These are phyloP conservation scores for Hippasteria phrygiana DNA, from an alignment of 53 echinoderm and acorn worm species.

Conservation along the genomic window DNA sequence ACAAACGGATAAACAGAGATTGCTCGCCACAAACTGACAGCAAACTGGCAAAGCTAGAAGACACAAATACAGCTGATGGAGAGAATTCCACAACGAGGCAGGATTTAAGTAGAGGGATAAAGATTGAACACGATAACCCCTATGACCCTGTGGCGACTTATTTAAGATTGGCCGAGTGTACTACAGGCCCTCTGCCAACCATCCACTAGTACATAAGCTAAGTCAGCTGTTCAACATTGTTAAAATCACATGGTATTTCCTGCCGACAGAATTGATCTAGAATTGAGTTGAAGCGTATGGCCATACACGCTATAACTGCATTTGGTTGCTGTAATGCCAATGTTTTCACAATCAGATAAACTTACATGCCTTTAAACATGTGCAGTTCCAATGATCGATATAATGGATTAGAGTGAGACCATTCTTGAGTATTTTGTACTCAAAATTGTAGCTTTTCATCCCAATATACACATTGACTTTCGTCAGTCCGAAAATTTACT, in stretches of 20 bases:
- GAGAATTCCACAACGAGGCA: background rate
- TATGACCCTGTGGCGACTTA: constrained; percentile 94
- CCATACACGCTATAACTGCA: background rate
- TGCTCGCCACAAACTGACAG: constrained; percentile 29
- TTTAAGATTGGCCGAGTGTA: constrained; percentile 84
- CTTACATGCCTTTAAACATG: too few species aligned
- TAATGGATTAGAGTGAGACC: background rate
- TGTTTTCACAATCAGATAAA: background rate
- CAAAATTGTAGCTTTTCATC: background rate
- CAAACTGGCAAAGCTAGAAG: constrained; percentile 21
- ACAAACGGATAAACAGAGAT: constrained; percentile 1
- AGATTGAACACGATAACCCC: background rate
- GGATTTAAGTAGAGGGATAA: background rate
- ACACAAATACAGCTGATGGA: constrained; percentile 16
- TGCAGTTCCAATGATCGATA: too few species aligned
- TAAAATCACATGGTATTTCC: background rate
- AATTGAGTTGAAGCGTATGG: background rate
- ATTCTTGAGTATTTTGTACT: background rate
- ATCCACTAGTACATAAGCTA: background rate
- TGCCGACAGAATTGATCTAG: background rate
- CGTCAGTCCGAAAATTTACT: too few species aligned
- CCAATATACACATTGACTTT: too few species aligned
- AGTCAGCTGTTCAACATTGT: too few species aligned
- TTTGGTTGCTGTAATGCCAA: background rate
- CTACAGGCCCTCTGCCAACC: constrained; percentile 71